These are phyloP conservation scores for Thereva unica DNA, from an alignment of 2,888 invertebrate genomes.

Conservation along the genomic window DNA sequence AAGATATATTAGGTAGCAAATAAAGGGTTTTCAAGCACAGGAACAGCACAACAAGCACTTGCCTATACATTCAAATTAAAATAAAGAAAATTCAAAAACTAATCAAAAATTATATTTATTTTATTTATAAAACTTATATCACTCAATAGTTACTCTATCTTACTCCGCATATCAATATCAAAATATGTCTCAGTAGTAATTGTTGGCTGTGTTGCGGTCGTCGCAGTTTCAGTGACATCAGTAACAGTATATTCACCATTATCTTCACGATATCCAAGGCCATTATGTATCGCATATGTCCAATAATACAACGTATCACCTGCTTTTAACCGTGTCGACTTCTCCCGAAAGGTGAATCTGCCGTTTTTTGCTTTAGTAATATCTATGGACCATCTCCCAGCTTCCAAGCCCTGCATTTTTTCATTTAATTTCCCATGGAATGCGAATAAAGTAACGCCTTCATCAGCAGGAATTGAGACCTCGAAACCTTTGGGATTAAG, in stretches of 20 bases:
- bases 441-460: conserved; percentile 73
- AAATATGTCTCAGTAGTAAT: too few relatives aligned
- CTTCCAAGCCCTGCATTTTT: conserved; percentile 71
- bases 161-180: too few relatives aligned
- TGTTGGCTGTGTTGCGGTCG: too few relatives aligned
- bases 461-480: conserved; percentile 62
- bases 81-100: too few relatives aligned
- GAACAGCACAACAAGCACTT: too few relatives aligned
- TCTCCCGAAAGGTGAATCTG: conserved; percentile 70
- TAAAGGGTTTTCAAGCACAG: too few relatives aligned
- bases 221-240: too few relatives aligned
- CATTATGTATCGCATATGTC: conserved; percentile 73
- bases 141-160: too few relatives aligned
- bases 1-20: too few relatives aligned
- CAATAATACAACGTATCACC: conserved; percentile 77
- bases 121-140: too few relatives aligned
- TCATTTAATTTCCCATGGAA: conserved; percentile 77
- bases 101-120: too few relatives aligned
- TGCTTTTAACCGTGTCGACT: conserved; percentile 61
- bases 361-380: conserved; percentile 66
- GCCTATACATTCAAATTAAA: too few relatives aligned
- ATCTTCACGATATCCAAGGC: conserved; percentile 70
- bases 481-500: conserved; percentile 61
- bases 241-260: conserved; percentile 54
- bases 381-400: conserved; percentile 68